A percentile compares a stretch with the other conserved stretches of the same genome.
Conservation (phyloP, 2,113 vertebrate species). For the Zosterops lateralis region DNA sequence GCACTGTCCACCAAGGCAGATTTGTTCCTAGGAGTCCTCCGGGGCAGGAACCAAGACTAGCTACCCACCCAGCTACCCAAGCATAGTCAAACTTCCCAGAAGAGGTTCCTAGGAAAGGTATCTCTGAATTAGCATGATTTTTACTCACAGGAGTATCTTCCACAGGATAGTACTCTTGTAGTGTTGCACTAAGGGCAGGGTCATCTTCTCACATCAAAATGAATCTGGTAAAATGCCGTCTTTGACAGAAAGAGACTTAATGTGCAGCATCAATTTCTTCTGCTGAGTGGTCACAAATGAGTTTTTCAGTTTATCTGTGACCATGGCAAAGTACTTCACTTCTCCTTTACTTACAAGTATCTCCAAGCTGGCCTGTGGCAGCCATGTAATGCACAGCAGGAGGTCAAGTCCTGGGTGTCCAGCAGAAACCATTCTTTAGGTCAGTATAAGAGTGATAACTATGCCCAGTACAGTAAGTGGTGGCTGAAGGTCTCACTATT, state of each 20-base stretch:
- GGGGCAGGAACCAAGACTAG: not conserved
- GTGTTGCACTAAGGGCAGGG: not conserved
- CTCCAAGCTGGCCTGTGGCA: not conserved
- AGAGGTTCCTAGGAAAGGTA: not conserved
- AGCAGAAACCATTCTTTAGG: not conserved
- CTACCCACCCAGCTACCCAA: not conserved
- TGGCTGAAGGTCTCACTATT: not conserved
- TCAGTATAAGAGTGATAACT: not conserved
- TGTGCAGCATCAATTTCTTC: not conserved
- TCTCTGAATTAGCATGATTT: not conserved
- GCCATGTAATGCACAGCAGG: not conserved
- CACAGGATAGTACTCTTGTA: not conserved
- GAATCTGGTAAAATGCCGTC: not conserved
- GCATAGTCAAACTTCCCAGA: fast-evolving
- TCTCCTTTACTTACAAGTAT: not conserved
- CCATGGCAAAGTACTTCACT: not conserved
- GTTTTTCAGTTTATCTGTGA: not conserved
- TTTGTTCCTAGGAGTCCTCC: not conserved
- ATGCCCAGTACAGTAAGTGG: fast-evolving
- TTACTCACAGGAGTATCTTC: fast-evolving
- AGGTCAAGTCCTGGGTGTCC: not conserved
- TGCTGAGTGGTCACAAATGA: not conserved
- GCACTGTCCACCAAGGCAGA: not conserved
- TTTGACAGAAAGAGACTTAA: not conserved
- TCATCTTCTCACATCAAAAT: not conserved